Conservation (phyloP, 1,140 invertebrate species). For the Rhizoglyphus robini region DNA sequence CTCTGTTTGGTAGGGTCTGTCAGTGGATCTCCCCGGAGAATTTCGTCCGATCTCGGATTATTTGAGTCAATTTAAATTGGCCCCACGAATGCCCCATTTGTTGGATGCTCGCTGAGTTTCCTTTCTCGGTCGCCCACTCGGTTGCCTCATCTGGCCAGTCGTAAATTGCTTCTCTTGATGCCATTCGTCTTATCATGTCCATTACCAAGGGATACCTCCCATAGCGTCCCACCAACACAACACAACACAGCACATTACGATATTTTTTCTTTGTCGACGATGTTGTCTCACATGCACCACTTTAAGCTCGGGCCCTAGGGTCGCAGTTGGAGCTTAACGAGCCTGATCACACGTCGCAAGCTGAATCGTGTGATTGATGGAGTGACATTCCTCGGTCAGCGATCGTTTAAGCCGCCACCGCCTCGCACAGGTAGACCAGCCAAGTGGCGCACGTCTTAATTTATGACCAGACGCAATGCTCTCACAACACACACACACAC, state of each 20-base stretch:
- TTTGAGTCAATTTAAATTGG: neutral
- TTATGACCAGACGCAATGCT: neutral
- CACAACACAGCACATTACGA: no score
- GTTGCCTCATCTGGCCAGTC: neutral
- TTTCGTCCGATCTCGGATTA: neutral
- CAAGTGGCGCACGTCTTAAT: neutral
- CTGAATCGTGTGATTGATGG: neutral
- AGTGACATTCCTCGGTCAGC: neutral
- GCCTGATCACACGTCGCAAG: neutral
- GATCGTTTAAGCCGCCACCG: neutral
- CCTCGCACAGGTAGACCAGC: neutral
- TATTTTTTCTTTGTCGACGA: neutral
- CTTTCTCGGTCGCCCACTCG: neutral
- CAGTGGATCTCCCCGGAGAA: neutral
- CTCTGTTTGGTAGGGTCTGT: neutral
- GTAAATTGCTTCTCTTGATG: neutral
- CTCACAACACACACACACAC: slow-evolving; percentile 7
- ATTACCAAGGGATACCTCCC: neutral
- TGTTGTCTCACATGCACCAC: neutral
- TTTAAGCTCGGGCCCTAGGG: neutral
- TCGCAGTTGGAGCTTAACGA: neutral
- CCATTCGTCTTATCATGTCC: neutral
- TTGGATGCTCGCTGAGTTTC: neutral
- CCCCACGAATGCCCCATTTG: neutral
- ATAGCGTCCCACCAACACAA: no score